Base-by-base conservation (phyloP, 2,888 invertebrate species). In the Endomychus coccineus region DNA sequence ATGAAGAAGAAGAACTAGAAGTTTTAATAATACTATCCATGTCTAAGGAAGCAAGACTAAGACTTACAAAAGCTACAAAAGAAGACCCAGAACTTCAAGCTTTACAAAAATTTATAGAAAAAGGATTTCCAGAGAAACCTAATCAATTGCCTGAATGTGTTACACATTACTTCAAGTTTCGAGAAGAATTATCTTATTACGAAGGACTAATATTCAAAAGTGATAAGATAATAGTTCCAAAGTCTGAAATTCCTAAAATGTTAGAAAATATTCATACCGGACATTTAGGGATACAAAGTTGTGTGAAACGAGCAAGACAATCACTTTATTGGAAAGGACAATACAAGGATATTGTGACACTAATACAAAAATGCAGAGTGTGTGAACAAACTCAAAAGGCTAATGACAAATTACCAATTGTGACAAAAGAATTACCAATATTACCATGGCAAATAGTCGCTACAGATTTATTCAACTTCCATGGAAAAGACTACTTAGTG, bases 361-460 rank as follows among this genome's bases (percentile, higher is more conserved):
- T 27, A 17, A 19, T 37, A 10, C 30, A 34, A 23, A 28, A 14
- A 13, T 39, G 39, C 16, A 15, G 14, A 1, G 25, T 39, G 7
- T 38, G 38, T 23, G 30, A 39, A 31, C 16, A 25, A 30, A 35
- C 27, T 1, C 33, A 32, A 24, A 17, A 11, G 24, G 15, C 21
- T 14, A 42, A 34, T 34, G 21, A 23, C 27, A 42, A 27, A n/a
- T n/a, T n/a, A n/a, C n/a, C n/a, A n/a, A n/a, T n/a, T n/a, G n/a
- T n/a, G n/a, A n/a, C n/a, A n/a, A 38, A 31, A 38, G 6, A 27
- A 16, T 31, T 38, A 9, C 34, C 31, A 3, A 21, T 7, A 25
- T 13, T 30, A 12, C 34, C 38, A 13, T 42, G 24, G 34, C 30
- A 38, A 39, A 34, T 30, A 22, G 42, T 42, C 4, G 38, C 42